Evolutionary conservation across 2,888 invertebrate genomes (phyloP), one percentile per base, ranked within the genome.

Genomic region (Metallyticus violacea): DNA sequence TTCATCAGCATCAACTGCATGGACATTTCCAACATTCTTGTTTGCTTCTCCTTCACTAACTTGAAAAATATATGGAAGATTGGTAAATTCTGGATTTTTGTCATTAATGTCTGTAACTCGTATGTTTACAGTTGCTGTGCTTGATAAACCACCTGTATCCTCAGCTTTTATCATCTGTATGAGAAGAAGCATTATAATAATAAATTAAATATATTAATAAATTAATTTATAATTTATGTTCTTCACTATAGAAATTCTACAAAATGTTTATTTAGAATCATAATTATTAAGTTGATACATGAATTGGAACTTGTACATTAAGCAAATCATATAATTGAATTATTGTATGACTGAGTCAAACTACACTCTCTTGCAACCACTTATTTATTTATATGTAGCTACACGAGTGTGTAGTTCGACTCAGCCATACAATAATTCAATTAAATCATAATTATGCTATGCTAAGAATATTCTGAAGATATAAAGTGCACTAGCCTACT

Each of bases 41-140:
- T 91, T 90, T 0, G 92, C 91, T 87, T 92, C 92, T 90, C 95
- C 97, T 93, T 97, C 97, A 91, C 96, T 95, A 0, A 97, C 96
- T n/a, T 94, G 92, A 91, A 98, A 98, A 78, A 94, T 92, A 90
- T 98, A 98, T 0, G 97, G 96, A 88, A 96, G 93, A 26, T 93
- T 94, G n/a, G 96, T 94, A 90, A 98, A 98, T 90, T 96, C 96
- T 0, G 98, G 98, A 91, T 97, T 97, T 90, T 97, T 97, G 90
- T 98, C 98, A 90, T 98, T 98, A 88, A 97, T 97, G 90, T 98
- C 98, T 0, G 97, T 97, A 1, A 98, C 97, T 90, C 96, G 96
- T 86, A 98, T 96, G 90, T 97, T 97, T 0, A 98, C 96, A 0
- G 96, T 97, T 0, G 97, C 96, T 1, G 96, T 97, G 89, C 96